Evolutionary conservation across 1,140 invertebrate genomes (phyloP).

Genomic region (Mercenaria mercenaria): DNA sequence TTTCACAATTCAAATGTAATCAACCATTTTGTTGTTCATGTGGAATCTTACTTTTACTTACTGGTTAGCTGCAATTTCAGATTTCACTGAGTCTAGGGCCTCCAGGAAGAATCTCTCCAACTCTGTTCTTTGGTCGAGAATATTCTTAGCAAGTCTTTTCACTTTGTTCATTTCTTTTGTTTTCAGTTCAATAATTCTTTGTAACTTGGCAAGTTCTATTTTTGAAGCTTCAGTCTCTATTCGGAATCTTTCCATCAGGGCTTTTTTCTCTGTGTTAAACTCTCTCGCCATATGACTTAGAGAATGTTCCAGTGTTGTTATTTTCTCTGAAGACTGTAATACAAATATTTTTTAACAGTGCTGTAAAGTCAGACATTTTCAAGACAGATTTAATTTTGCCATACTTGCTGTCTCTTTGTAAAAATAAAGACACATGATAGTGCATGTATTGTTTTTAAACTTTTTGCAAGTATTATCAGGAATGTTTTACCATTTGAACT

Average conservation of each 20-base stretch:
- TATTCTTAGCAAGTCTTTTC: conserved; percentile 85
- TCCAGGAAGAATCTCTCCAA: conserved; percentile 86
- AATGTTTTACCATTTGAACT: too few species aligned
- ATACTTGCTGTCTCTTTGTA: too few species aligned
- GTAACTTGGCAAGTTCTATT: conserved; percentile 84
- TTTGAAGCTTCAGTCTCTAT: conserved; percentile 82
- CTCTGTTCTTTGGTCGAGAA: conserved; percentile 85
- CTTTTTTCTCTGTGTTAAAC: conserved; percentile 82
- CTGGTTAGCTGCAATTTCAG: conserved; percentile 84
- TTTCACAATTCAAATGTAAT: too few species aligned
- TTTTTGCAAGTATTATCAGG: too few species aligned
- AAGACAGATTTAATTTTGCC: too few species aligned
- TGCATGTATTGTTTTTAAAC: too few species aligned
- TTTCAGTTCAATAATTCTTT: conserved; percentile 84
- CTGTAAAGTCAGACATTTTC: too few species aligned
- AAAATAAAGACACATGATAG: too few species aligned
- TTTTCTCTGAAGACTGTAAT: conserved; percentile 82
- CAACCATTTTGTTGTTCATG: too few species aligned
- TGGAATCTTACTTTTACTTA: too few species aligned
- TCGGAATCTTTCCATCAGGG: conserved; percentile 73
- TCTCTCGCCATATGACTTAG: conserved; percentile 84
- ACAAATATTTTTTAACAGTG: too few species aligned
- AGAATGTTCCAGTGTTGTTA: conserved; percentile 83
- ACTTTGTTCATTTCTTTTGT: conserved; percentile 86
- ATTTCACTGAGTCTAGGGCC: conserved; percentile 83